A percentile compares a stretch with the other conserved stretches of the same genome.
Conservation (phyloP, 30 jellyfish, hydroid and myxozoan species). For the Mastigias papua region DNA sequence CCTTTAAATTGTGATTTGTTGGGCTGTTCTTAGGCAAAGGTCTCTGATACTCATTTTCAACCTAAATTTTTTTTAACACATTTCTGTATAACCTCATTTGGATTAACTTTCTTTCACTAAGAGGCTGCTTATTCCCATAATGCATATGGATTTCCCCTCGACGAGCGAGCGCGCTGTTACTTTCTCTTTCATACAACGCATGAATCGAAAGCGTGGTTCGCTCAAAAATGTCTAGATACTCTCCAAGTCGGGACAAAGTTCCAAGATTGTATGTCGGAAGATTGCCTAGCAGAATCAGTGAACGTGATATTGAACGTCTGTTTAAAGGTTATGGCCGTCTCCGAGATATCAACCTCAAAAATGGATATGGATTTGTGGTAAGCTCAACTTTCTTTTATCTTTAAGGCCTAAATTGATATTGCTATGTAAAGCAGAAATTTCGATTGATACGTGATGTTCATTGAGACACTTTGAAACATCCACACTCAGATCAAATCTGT, state of each 20-base stretch:
- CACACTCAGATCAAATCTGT: not conserved
- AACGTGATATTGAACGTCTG: conserved; percentile 86
- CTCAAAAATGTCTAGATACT: conserved; percentile 27
- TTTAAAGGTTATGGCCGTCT: conserved; percentile 90
- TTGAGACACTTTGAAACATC: not conserved
- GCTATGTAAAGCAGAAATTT: too few species aligned
- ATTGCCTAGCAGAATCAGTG: conserved; percentile 75
- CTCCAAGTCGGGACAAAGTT: conserved; percentile 51
- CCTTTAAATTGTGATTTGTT: too few species aligned
- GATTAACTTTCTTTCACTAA: too few species aligned
- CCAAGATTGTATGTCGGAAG: conserved; percentile 96
- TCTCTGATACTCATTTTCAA: too few species aligned
- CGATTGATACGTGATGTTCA: too few species aligned
- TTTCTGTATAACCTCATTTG: too few species aligned
- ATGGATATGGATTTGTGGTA: conserved; percentile 96
- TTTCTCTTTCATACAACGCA: not conserved
- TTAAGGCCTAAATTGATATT: too few species aligned
- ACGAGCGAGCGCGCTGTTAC: not conserved
- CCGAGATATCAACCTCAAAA: conserved; percentile 89
- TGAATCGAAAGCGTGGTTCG: not conserved
- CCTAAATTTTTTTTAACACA: too few species aligned
- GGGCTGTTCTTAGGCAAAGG: too few species aligned
- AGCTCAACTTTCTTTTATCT: conserved; percentile 31
- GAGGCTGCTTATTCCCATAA: conserved; percentile 9
- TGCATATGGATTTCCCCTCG: not conserved